A percentile compares a stretch with the other conserved stretches of the same genome.
Conservation (phyloP, 1,140 invertebrate species). For the Drosophila pruinosa region DNA sequence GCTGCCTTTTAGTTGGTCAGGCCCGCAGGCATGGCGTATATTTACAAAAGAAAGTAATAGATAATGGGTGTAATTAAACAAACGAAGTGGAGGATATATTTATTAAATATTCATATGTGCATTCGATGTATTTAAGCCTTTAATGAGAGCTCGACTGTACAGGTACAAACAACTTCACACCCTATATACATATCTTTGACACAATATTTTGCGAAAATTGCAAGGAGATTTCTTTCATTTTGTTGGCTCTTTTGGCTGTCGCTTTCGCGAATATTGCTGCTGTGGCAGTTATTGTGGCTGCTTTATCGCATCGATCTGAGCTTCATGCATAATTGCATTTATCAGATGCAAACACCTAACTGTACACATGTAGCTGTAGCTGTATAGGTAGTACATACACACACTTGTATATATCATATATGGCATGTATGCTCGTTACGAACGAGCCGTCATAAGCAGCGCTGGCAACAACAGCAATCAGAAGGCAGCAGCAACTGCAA, state of each 20-base stretch:
- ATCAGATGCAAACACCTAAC: slow-evolving; percentile 74
- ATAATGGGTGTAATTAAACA: background rate
- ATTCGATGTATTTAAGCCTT: background rate
- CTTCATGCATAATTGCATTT: slow-evolving; percentile 76
- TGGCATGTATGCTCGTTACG: slow-evolving; percentile 53
- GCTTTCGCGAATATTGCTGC: slow-evolving; percentile 14
- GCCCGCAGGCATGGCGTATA: background rate
- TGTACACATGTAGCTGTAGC: slow-evolving; percentile 59
- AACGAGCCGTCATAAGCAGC: slow-evolving; percentile 50
- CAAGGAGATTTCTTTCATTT: slow-evolving; percentile 11
- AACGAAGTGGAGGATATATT: background rate
- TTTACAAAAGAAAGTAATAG: background rate
- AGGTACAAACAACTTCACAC: slow-evolving; percentile 40
- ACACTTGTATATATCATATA: slow-evolving; percentile 31
- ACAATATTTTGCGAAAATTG: slow-evolving; percentile 28
- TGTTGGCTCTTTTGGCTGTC: slow-evolving; percentile 5
- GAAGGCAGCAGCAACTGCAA: slow-evolving; percentile 43
- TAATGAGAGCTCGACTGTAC: background rate
- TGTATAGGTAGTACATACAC: slow-evolving; percentile 67
- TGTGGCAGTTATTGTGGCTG: slow-evolving; percentile 25
- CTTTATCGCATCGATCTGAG: slow-evolving; percentile 47
- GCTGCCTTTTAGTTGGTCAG: background rate
- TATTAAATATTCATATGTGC: background rate
- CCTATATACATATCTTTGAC: slow-evolving; percentile 54
- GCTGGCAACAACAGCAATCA: slow-evolving; percentile 26